Evolutionary conservation across 2,113 vertebrate genomes (phyloP).

Genomic region (Buteo buteo): DNA sequence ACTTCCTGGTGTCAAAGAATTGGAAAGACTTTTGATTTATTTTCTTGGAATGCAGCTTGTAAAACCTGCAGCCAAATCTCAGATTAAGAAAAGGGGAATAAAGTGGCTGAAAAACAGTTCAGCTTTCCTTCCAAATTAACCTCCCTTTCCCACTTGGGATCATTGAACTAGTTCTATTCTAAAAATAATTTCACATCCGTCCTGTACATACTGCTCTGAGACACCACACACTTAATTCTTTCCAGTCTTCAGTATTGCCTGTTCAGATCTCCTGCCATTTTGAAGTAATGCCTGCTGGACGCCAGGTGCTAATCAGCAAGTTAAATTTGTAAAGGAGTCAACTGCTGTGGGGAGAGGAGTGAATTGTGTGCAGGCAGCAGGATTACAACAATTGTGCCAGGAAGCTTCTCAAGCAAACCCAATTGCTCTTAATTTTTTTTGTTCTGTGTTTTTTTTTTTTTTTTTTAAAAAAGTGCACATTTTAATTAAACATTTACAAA

Average conservation of each 20-base stretch:
- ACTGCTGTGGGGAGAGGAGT: conserved; percentile 21
- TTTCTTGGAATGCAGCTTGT: neutral
- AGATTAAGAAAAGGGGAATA: neutral
- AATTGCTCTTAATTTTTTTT: neutral
- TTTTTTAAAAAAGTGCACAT: conserved; percentile 63
- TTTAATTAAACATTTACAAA: conserved; percentile 71
- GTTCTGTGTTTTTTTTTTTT: neutral
- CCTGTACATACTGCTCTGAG: neutral
- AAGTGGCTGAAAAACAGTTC: neutral
- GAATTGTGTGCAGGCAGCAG: conserved; percentile 16
- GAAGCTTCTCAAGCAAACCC: conserved; percentile 53
- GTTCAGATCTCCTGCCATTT: conserved; percentile 1
- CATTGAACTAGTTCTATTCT: conserved; percentile 34
- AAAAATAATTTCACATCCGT: conserved; percentile 21
- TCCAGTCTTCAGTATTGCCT: neutral
- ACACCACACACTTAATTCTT: neutral
- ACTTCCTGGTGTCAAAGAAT: neutral
- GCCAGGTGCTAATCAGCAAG: conserved; percentile 32
- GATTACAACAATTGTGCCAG: neutral
- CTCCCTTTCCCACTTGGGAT: neutral
- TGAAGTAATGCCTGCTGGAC: conserved; percentile 17
- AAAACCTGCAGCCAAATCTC: neutral
- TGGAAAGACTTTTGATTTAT: neutral
- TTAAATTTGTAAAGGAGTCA: neutral
- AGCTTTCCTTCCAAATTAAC: conserved; percentile 8